Base-by-base conservation (phyloP, 2,888 invertebrate genomes). In the Netelia virgata region DNA sequence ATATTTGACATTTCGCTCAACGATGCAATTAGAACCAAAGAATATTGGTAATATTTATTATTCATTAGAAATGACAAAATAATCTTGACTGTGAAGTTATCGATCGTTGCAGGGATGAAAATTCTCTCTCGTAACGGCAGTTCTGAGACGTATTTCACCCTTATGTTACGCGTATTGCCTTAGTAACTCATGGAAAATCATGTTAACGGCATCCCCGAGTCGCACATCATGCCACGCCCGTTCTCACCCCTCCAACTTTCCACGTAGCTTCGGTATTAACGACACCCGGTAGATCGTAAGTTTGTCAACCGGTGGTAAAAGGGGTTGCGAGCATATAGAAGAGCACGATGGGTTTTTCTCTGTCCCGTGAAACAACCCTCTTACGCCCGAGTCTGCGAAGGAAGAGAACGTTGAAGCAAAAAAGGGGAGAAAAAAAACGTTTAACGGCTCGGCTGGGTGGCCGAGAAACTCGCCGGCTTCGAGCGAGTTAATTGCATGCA, bases 271-370 rank as follows among this genome's bases (percentile, higher is more conserved):
- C 83, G 90, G 90, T 93, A 92, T 93, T 92, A 93, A 93, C 91
- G 93, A 89, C 90, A 90, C 89, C 89, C 89, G 88, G 89, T 90
- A 87, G 91, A 90, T 92, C 93, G 91, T 93, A 93, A 93, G 89
- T 93, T 93, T 93, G 93, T 93, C 93, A 93, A 83, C 92, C 90
- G 50, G 53, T 59, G 75, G 74, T 79, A 78, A 86, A 91, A 90
- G 87, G 91, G 92, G 89, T 90, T 85, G 85, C 61, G 72, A 18
- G 55, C n/a, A 55, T n/a, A 36, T 43, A 28, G 36, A 70, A 55
- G 11, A 55, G 55, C 70, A 73, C 57, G 20, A 59, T 28, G 77
- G 77, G 78, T 68, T 84, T 77, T 72, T 59, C 64, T 61, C 68
- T 78, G 57, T 74, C 55, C 20, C 50, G 59, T 64, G 78, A 64